These are phyloP conservation scores for Hydra vulgaris DNA, from an alignment of 30 jellyfish, hydroid and myxozoan genomes.

Conservation along the genomic window DNA sequence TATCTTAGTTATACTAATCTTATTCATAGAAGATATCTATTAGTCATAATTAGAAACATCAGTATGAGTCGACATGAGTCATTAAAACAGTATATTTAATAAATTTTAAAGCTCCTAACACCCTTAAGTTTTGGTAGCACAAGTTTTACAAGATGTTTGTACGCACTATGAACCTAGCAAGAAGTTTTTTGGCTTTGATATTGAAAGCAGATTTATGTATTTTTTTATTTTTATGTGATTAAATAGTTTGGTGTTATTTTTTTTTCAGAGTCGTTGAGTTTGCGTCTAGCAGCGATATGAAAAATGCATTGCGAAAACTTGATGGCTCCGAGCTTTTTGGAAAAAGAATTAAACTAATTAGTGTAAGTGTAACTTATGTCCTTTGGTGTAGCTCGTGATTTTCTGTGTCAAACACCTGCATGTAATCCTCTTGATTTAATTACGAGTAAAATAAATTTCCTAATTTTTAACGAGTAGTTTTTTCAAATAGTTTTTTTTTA, in stretches of 20 bases:
- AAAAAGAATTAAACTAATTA: slow-evolving; percentile 34
- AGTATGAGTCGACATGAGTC: no score
- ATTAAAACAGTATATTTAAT: no score
- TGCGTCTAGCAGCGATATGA: slow-evolving; percentile 27
- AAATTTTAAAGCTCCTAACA: not conserved
- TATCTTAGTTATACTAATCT: no score
- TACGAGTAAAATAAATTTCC: not conserved
- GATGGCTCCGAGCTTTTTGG: slow-evolving; percentile 41
- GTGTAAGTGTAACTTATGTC: slow-evolving; percentile 22
- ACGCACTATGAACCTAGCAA: not conserved
- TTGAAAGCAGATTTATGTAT: not conserved
- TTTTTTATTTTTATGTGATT: not conserved
- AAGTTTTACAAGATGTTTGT: not conserved
- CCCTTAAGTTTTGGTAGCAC: not conserved
- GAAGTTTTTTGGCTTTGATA: not conserved
- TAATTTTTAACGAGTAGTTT: no score
- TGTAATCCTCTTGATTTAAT: not conserved
- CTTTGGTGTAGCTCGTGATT: not conserved
- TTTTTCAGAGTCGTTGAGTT: slow-evolving; percentile 45
- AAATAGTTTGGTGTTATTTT: not conserved
- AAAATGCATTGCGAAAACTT: slow-evolving; percentile 34
- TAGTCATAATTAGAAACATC: no score
- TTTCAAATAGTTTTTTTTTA: no score
- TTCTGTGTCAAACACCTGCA: not conserved
- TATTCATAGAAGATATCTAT: no score